Evolutionary conservation across 2,113 vertebrate species (phyloP), one percentile per base, ranked within the genome.

Genomic region (Synodontis membranacea): DNA sequence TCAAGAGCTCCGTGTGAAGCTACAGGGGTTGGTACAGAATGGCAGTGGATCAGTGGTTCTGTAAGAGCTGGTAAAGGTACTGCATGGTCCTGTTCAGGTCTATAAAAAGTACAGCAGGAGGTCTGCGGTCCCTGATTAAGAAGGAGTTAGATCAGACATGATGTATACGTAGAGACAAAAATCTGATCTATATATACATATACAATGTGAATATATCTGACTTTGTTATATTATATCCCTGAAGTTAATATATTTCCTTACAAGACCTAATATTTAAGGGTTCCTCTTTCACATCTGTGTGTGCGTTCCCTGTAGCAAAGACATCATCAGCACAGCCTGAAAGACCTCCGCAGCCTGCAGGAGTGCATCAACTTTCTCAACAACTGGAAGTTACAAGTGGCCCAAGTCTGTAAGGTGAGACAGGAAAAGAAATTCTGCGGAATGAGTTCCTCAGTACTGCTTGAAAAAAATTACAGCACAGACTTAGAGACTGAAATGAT

Each of bases 281-380:
- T 37, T 39, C 42, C 66, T 70, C 11, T 21, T 70, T 39, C 17
- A 39, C 34, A 1, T 21, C 21, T 31, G 23, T 44, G n/a, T 34
- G 28, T 64, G 23, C 37, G 68, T 85, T 68, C 74, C 17, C 54
- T 34, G 23, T 84, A 92, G 90, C 90, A 93, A 14, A 90, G 90
- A 3, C 42, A 86, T 44, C 91, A 86, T 28, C 93, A 94, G 88
- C 91, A 82, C 31, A 15, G 89, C 85, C 87, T 95, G 84, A 93
- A 91, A 70, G 91, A 95, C 5, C 91, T 95, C 8, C 91, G 93
- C 64, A 95, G 91, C 87, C 91, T 95, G 83, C 91, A 95, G 83
- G 94, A 95, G 87, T 95, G 95, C 72, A 91, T 95, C 46, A 84
- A 88, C 81, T 95, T 95, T 89, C 93, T 95, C 85, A 86, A 93